Base-by-base conservation (phyloP, 1,140 invertebrate species). In the Sitodiplosis mosellana region DNA sequence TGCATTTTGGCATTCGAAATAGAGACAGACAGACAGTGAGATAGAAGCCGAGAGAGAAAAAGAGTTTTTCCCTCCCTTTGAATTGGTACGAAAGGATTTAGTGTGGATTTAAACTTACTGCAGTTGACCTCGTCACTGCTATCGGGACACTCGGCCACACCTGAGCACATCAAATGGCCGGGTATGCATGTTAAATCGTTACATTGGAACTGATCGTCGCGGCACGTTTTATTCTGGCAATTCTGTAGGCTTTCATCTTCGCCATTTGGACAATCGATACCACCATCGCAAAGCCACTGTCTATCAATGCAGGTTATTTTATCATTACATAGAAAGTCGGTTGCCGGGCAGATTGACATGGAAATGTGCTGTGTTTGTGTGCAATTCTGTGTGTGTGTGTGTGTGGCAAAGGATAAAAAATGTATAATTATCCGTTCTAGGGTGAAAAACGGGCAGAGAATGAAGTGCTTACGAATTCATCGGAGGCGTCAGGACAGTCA, bases 311-410 rank as follows among this genome's bases (percentile, higher is more conserved):
- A 95, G 22, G 87, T 87, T 41, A 88, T 69, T 33, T 74, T 72
- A 63, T 89, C 87, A 8, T 73, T 77, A 63, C 91, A 96, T 52
- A 84, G 76, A 59, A 90, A 95, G 56, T 94, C 85, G 20, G 68
- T 72, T 5, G 66, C 66, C 52, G 71, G 65, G 56, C 80, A 81
- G 50, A 78, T 71, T 48, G 76, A 71, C 17, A 69, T 55, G 3
- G 27, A 27, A 27, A 27, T 27, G 27, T 27, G 27, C 10, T 27
- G 27, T 10, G 27, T 27, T 5, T 27, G 10, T 27, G 27, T 27
- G 27, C 27, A 27, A 27, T 27, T 27, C 27, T 27, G 27, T 10
- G 10, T n/a, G n/a, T n/a, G n/a, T n/a, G n/a, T 27, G 3, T 27
- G 10, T 27, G 27, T 27, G 10, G 3, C 27, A 27, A 27, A 27